Evolutionary conservation across 2,113 vertebrate genomes (phyloP).

Genomic region (Rhinolophus sinicus): DNA sequence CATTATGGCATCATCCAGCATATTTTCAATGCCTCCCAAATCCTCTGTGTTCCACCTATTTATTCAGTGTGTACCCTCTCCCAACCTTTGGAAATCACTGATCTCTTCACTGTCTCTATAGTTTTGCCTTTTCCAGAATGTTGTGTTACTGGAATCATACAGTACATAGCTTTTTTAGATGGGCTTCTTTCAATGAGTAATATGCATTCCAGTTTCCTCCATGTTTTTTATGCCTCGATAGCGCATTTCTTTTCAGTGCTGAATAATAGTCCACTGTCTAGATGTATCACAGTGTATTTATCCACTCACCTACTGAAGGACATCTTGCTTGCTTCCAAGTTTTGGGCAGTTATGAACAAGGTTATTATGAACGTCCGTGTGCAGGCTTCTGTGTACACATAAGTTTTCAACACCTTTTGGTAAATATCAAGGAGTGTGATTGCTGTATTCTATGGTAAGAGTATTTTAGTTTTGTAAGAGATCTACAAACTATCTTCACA

Average conservation of each 20-base stretch:
- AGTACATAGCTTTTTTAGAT: not conserved
- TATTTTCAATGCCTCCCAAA: not conserved
- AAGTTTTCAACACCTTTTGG: not conserved
- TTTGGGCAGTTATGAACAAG: not conserved
- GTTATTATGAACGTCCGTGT: not conserved
- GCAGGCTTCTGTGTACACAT: not conserved
- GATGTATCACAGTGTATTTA: not conserved
- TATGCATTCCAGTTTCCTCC: not conserved
- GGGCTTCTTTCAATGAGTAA: not conserved
- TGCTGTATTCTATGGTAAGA: not conserved
- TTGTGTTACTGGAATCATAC: not conserved
- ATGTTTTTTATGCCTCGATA: not conserved
- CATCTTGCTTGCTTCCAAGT: not conserved
- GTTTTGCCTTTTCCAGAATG: not conserved
- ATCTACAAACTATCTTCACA: not conserved
- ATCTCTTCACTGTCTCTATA: not conserved
- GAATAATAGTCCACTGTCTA: not conserved
- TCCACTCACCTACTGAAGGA: not conserved
- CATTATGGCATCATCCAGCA: not conserved
- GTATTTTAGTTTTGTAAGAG: not conserved
- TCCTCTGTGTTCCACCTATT: not conserved
- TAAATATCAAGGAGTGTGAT: not conserved
- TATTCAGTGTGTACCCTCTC: not conserved
- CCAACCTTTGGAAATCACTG: not conserved
- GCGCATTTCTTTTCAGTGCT: not conserved